Percentiles rank a stretch among this genome's conserved stretches.
Conservation (phyloP, 1,140 invertebrate genomes). For the Carcinoscorpius rotundicauda region DNA sequence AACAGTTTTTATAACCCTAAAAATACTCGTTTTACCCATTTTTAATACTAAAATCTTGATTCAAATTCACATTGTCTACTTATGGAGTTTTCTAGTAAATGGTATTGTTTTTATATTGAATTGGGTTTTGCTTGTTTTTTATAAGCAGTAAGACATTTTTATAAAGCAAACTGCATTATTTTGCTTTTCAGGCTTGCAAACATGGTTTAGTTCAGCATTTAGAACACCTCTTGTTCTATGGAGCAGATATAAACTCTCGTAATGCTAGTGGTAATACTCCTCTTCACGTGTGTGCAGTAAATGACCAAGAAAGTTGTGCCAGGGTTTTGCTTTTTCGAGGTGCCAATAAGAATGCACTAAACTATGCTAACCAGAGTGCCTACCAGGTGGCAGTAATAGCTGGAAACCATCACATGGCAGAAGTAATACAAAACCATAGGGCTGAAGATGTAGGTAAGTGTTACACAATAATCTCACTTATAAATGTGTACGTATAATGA, state of each 20-base stretch:
- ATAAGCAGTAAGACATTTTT: no score
- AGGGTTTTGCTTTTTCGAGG: slow-evolving; percentile 89
- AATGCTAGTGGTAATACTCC: slow-evolving; percentile 94
- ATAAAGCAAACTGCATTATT: no score
- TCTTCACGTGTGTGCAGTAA: slow-evolving; percentile 94
- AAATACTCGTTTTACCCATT: no score
- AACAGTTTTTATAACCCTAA: no score
- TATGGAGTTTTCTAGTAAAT: no score
- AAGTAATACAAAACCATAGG: slow-evolving; percentile 88
- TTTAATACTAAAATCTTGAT: no score
- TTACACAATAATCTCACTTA: no score
- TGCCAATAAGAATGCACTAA: slow-evolving; percentile 80
- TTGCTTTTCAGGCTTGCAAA: slow-evolving; percentile 66
- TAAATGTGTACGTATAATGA: no score
- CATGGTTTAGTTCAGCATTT: slow-evolving; percentile 92
- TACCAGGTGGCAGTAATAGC: slow-evolving; percentile 96
- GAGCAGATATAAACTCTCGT: slow-evolving; percentile 91
- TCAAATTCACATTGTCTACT: no score
- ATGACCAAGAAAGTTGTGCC: slow-evolving; percentile 93
- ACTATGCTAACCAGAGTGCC: slow-evolving; percentile 95
- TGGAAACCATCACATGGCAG: slow-evolving; percentile 84
- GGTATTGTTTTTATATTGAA: no score
- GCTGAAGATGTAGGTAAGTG: slow-evolving; percentile 58
- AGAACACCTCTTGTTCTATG: slow-evolving; percentile 95
- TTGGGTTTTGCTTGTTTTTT: no score